Evolutionary conservation across 2,797 vertebrate species (phyloP).

Genomic region (Ctenopoma multispine): DNA sequence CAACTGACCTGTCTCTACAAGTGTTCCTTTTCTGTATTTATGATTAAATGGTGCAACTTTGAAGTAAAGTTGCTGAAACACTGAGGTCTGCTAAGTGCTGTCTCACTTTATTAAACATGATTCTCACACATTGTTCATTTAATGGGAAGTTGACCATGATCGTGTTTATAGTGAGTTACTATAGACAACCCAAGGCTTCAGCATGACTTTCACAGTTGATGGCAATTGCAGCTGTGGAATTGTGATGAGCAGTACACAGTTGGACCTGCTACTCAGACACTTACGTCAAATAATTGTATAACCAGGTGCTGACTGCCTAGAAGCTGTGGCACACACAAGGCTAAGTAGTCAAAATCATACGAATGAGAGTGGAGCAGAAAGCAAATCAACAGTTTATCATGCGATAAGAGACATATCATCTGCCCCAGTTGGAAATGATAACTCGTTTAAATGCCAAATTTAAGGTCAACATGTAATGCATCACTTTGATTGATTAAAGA

Average conservation of each 20-base stretch:
- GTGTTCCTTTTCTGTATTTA: slow-evolving; percentile 22
- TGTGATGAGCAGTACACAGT: slow-evolving; percentile 35
- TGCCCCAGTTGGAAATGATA: slow-evolving; percentile 20
- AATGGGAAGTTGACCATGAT: slow-evolving; percentile 29
- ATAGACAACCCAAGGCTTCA: slow-evolving; percentile 29
- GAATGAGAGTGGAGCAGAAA: slow-evolving; percentile 5
- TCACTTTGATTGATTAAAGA: slow-evolving; percentile 10
- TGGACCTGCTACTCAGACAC: slow-evolving; percentile 34
- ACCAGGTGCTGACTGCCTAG: slow-evolving; percentile 56
- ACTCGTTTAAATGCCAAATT: slow-evolving; percentile 23
- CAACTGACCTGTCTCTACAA: slow-evolving; percentile 16
- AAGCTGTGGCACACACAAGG: slow-evolving; percentile 37
- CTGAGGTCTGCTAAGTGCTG: slow-evolving; percentile 12
- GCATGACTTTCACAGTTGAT: slow-evolving; percentile 51
- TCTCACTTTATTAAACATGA: slow-evolving; percentile 16
- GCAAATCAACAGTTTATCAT: neutral
- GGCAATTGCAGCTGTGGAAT: slow-evolving; percentile 57
- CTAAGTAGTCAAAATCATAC: slow-evolving; percentile 11
- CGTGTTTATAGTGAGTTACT: slow-evolving; percentile 35
- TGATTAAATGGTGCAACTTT: slow-evolving; percentile 23
- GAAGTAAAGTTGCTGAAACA: slow-evolving; percentile 14
- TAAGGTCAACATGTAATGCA: slow-evolving; percentile 22
- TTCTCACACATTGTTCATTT: slow-evolving; percentile 17
- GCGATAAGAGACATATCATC: slow-evolving; percentile 39
- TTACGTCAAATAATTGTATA: slow-evolving; percentile 47